phyloP scores from a whole-genome alignment of 2,888 invertebrate genomes.

The Mimachlamys varia region DNA sequence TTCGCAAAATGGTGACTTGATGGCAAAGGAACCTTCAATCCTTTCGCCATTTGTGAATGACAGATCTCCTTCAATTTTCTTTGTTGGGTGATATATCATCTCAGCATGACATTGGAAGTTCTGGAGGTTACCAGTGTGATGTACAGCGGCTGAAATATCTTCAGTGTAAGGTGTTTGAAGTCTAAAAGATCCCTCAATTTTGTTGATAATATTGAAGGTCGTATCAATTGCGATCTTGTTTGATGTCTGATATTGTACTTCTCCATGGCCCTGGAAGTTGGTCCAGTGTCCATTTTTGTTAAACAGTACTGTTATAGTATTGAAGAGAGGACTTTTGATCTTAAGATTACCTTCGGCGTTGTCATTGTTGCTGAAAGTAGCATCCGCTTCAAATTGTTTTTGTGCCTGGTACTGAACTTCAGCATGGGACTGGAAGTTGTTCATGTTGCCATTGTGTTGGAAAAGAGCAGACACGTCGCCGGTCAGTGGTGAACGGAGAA shows the following conservation, averaged over 20 bases:
- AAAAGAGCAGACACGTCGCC: slow-evolving; percentile 44
- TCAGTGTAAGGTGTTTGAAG: slow-evolving; percentile 40
- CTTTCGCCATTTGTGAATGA: slow-evolving; percentile 39
- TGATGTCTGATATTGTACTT: slow-evolving; percentile 27
- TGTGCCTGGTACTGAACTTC: slow-evolving; percentile 44
- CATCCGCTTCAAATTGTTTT: slow-evolving; percentile 41
- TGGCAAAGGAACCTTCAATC: slow-evolving; percentile 17
- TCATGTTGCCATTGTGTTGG: slow-evolving; percentile 48
- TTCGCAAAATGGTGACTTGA: slow-evolving; percentile 47
- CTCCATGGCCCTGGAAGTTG: slow-evolving; percentile 29
- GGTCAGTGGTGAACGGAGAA: slow-evolving; percentile 44
- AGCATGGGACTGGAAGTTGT: slow-evolving; percentile 45
- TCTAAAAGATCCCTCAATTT: slow-evolving; percentile 37
- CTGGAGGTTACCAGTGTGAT: slow-evolving; percentile 38
- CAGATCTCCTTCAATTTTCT: slow-evolving; percentile 36
- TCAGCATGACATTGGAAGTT: slow-evolving; percentile 37
- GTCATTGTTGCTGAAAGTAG: slow-evolving; percentile 32
- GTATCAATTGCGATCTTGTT: slow-evolving; percentile 40
- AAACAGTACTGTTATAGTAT: slow-evolving; percentile 39
- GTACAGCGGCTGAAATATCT: slow-evolving; percentile 42
- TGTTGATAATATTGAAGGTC: slow-evolving; percentile 41
- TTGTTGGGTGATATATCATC: slow-evolving; percentile 34
- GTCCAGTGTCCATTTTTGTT: slow-evolving; percentile 35
- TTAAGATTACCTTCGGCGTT: slow-evolving; percentile 38
- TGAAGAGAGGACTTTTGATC: slow-evolving; percentile 38